Conservation (phyloP, 2,113 vertebrate genomes). For the Archilochus colubris region DNA sequence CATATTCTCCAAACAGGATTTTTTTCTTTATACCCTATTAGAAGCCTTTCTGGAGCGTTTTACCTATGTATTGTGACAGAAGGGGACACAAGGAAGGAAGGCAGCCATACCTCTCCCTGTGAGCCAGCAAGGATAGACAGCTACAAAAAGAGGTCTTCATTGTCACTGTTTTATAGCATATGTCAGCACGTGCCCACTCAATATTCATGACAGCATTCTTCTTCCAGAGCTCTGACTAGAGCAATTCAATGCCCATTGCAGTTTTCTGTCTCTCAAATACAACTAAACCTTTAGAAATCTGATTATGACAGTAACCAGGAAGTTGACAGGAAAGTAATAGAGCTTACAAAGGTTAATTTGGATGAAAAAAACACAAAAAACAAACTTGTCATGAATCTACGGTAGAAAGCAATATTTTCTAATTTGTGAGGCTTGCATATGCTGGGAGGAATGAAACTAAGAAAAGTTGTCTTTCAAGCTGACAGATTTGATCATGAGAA, state of each 20-base stretch:
- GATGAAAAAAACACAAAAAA: constrained; percentile 11
- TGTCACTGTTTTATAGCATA: not conserved
- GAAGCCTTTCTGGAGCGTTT: not conserved
- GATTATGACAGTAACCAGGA: constrained; percentile 27
- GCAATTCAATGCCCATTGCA: not conserved
- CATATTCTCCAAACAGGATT: not conserved
- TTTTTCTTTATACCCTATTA: not conserved
- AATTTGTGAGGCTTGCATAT: not conserved
- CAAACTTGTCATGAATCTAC: not conserved
- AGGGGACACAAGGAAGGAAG: not conserved
- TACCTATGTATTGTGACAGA: not conserved
- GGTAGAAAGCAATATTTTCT: constrained; percentile 46
- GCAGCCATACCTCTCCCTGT: not conserved
- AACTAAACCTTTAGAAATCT: constrained; percentile 31
- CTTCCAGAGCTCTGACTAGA: not conserved
- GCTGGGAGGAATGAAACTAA: constrained; percentile 11
- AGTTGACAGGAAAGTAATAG: constrained; percentile 45
- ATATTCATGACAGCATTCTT: not conserved
- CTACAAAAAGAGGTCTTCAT: not conserved
- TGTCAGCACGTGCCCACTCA: not conserved
- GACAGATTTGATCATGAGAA: constrained; percentile 34
- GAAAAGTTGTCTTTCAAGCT: constrained; percentile 37
- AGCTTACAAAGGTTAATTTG: constrained; percentile 56
- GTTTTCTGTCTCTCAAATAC: constrained; percentile 13
- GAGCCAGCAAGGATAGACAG: not conserved